Conservation (phyloP, 2,113 vertebrate genomes). For the Archocentrus centrarchus region DNA sequence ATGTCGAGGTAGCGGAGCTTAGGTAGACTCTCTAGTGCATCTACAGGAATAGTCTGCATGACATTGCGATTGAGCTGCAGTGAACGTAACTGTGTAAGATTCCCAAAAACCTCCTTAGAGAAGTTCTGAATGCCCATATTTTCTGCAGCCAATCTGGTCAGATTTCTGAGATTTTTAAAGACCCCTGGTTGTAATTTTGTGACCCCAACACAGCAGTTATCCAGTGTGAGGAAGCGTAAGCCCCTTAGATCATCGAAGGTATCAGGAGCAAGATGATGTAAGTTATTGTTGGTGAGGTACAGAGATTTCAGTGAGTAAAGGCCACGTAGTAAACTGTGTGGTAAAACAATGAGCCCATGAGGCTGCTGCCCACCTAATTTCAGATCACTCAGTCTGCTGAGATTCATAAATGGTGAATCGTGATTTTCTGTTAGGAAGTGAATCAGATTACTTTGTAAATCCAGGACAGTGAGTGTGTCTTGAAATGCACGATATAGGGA, state of each 20-base stretch:
- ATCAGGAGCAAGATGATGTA: slow-evolving; percentile 68
- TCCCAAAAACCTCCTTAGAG: slow-evolving; percentile 82
- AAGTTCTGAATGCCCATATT: slow-evolving; percentile 85
- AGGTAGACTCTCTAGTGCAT: slow-evolving; percentile 68
- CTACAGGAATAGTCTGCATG: slow-evolving; percentile 74
- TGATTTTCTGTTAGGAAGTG: slow-evolving; percentile 2
- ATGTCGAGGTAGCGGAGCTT: slow-evolving; percentile 85
- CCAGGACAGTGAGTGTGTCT: slow-evolving; percentile 79
- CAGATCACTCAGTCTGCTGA: slow-evolving; percentile 73
- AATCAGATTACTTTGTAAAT: slow-evolving; percentile 75
- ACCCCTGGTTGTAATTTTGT: slow-evolving; percentile 78
- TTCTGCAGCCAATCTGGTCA: slow-evolving; percentile 80
- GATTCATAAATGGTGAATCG: slow-evolving; percentile 74
- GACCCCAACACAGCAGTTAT: slow-evolving; percentile 77
- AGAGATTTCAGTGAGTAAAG: slow-evolving; percentile 70
- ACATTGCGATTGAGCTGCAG: slow-evolving; percentile 84
- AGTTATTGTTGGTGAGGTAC: slow-evolving; percentile 80
- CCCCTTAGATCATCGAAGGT: slow-evolving; percentile 83
- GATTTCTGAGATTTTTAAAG: slow-evolving; percentile 83
- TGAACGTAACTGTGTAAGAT: slow-evolving; percentile 78
- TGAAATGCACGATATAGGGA: slow-evolving; percentile 59
- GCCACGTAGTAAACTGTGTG: slow-evolving; percentile 72
- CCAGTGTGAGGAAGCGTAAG: slow-evolving; percentile 78
- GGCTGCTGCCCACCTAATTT: slow-evolving; percentile 76
- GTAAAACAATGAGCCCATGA: slow-evolving; percentile 72